Conservation (phyloP, 2,113 vertebrate species). For the Barbus barbus region DNA sequence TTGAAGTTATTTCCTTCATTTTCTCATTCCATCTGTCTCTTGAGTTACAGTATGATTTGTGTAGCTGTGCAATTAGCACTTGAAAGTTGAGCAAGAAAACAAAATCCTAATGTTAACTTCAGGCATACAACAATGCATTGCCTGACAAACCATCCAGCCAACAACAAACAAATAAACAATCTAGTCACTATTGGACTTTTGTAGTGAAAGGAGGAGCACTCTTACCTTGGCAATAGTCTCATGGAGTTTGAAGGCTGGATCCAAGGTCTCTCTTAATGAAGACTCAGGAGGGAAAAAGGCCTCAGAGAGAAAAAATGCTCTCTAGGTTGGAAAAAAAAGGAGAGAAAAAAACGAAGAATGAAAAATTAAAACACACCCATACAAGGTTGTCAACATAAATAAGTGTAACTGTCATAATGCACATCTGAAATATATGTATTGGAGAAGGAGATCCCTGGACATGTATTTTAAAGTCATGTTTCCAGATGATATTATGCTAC, state of each 20-base stretch:
- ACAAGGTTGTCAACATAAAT: background rate
- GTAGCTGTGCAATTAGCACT: constrained; percentile 2
- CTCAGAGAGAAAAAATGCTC: constrained; percentile 83
- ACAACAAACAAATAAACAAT: constrained; percentile 24
- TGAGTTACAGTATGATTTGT: constrained; percentile 15
- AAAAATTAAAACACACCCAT: constrained; percentile 1
- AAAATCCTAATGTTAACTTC: background rate
- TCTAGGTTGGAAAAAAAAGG: constrained; percentile 70
- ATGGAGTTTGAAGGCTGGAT: constrained; percentile 86
- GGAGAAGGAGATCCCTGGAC: constrained; percentile 5
- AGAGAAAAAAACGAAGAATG: background rate
- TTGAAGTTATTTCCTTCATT: constrained; percentile 1
- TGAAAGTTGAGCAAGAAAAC: constrained; percentile 1
- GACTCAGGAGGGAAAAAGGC: constrained; percentile 75
- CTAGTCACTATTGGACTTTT: background rate
- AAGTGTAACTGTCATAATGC: background rate
- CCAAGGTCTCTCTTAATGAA: constrained; percentile 74
- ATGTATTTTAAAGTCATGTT: background rate
- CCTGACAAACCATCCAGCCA: background rate
- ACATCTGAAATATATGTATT: constrained; percentile 19
- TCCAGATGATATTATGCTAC: background rate
- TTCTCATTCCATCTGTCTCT: constrained; percentile 11
- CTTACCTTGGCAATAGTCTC: constrained; percentile 89
- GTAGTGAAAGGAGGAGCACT: constrained; percentile 10
- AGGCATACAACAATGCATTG: background rate